A percentile compares a stretch with the other conserved stretches of the same genome.
phyloP scores from a whole-genome alignment of 2,113 vertebrate genomes.

The Lagenorhynchus albirostris region DNA sequence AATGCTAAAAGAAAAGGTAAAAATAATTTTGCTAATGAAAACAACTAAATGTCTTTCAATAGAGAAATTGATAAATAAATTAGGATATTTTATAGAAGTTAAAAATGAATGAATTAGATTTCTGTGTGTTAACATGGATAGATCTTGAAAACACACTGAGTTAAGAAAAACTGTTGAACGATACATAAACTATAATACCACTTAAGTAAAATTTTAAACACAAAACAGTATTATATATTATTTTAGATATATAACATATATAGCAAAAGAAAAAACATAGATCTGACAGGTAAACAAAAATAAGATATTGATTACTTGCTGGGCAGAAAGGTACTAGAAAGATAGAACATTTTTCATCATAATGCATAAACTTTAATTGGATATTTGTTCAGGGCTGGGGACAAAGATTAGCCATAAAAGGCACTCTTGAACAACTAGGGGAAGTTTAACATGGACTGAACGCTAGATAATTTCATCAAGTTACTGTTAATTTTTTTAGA shows the following conservation, averaged over 20 bases:
- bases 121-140: background rate
- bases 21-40: background rate
- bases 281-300: background rate
- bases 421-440: background rate
- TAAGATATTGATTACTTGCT: background rate
- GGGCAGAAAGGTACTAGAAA: background rate
- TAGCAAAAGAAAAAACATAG: background rate
- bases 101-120: slow-evolving; percentile 10
- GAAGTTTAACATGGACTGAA: background rate
- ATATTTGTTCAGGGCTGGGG: background rate
- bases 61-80: background rate
- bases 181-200: background rate
- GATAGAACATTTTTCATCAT: background rate
- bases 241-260: background rate
- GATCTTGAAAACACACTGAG: background rate
- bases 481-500: background rate
- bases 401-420: background rate
- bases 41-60: background rate
- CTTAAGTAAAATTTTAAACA: slow-evolving; percentile 34
- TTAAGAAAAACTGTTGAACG: background rate
- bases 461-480: background rate
- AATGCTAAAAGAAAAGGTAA: slow-evolving; percentile 1
- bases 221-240: background rate
- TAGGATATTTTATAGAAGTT: background rate
- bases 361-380: background rate